Percentiles rank a stretch among this genome's conserved stretches.
These are phyloP conservation scores for Setophaga kirtlandii DNA, from an alignment of 2,113 vertebrate species.

Conservation along the genomic window DNA sequence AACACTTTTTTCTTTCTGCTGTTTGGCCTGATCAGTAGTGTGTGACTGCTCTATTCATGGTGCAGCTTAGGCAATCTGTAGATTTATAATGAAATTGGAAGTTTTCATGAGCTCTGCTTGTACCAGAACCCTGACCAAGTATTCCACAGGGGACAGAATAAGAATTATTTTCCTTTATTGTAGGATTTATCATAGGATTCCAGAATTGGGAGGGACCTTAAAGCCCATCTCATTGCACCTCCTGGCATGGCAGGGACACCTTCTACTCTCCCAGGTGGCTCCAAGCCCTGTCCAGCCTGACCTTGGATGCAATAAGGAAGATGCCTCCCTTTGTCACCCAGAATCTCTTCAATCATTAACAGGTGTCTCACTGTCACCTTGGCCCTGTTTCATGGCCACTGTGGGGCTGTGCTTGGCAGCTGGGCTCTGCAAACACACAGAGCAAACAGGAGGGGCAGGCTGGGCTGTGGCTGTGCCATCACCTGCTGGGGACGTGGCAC, in stretches of 20 bases:
- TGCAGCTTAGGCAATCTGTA: neutral
- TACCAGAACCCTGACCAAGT: neutral
- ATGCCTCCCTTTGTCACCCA: neutral
- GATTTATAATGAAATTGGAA: neutral
- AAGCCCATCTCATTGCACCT: neutral
- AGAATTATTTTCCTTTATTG: neutral
- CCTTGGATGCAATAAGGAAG: neutral
- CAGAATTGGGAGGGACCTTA: neutral
- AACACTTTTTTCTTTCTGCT: neutral
- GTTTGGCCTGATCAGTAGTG: neutral
- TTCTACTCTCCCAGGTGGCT: neutral
- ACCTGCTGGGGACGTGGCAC: neutral
- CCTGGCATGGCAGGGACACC: neutral
- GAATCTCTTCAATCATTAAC: neutral
- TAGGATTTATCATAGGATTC: neutral
- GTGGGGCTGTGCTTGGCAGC: neutral
- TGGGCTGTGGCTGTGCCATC: neutral
- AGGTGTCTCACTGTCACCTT: neutral
- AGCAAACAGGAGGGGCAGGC: neutral
- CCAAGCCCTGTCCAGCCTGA: neutral
- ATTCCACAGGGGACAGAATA: neutral
- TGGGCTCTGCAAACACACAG: neutral
- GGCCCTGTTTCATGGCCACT: neutral
- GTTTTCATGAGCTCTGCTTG: neutral
- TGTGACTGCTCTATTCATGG: accelerated